phyloP scores from a whole-genome alignment of 1,140 invertebrate species.

The Drepana arcuata region DNA sequence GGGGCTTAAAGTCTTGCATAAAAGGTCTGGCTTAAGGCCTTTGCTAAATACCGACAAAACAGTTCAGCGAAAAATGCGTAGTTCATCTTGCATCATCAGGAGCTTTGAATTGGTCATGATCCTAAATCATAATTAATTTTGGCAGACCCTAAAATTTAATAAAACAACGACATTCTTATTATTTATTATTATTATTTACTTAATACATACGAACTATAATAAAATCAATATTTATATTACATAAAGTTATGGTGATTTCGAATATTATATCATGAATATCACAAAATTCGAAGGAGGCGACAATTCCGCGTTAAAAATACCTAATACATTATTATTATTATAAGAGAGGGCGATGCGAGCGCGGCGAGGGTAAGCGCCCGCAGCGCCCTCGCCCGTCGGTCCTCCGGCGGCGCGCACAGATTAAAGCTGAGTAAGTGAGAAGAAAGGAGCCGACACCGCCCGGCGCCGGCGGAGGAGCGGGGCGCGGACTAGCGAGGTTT shows the following conservation, averaged over 20 bases:
- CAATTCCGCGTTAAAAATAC: constrained; percentile 43
- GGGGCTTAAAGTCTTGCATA: no score
- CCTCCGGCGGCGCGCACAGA: constrained; percentile 60
- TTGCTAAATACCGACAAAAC: no score
- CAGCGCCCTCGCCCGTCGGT: constrained; percentile 55
- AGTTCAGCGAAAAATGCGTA: no score
- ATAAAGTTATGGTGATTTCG: constrained; percentile 62
- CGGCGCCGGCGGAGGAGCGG: constrained; percentile 70
- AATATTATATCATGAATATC: constrained; percentile 67
- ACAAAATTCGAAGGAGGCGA: constrained; percentile 66
- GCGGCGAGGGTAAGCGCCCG: constrained; percentile 49
- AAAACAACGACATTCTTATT: not conserved
- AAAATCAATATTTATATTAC: constrained; percentile 62
- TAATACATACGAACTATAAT: constrained; percentile 41
- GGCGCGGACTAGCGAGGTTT: constrained; percentile 82
- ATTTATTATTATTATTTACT: constrained; percentile 42
- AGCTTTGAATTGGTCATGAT: no score
- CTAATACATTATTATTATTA: constrained; percentile 26
- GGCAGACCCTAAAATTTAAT: not conserved
- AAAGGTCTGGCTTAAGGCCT: no score
- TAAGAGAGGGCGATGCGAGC: constrained; percentile 41
- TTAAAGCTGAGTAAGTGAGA: constrained; percentile 41
- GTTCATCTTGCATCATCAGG: no score
- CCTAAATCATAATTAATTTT: no score
- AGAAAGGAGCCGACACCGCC: constrained; percentile 62